Conservation (phyloP, 2,888 invertebrate species). For the Amphipoea lucens region DNA sequence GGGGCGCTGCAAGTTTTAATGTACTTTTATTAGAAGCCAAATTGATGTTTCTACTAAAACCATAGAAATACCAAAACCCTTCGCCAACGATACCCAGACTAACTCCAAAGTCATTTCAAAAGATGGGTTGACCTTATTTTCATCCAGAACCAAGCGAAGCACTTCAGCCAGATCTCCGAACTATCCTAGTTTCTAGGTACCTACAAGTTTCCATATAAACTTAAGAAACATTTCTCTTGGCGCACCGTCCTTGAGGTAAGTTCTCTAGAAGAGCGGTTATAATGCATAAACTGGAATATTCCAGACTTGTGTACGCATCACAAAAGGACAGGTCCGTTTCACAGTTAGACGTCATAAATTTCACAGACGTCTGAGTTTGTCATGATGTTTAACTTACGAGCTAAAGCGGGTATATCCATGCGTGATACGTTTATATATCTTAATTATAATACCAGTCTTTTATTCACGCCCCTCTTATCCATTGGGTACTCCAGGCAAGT, state of each 20-base stretch:
- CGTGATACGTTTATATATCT: not conserved
- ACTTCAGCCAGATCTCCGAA: not conserved
- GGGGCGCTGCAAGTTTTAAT: too few relatives aligned
- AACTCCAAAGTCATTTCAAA: not conserved
- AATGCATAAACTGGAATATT: slow-evolving; percentile 71
- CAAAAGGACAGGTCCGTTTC: slow-evolving; percentile 80
- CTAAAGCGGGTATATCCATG: slow-evolving; percentile 5
- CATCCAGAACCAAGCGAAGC: not conserved
- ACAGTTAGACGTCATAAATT: slow-evolving; percentile 82
- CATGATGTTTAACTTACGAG: slow-evolving; percentile 50
- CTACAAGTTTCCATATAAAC: slow-evolving; percentile 13
- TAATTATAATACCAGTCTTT: not conserved
- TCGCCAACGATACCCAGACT: not conserved
- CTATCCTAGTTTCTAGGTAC: not conserved
- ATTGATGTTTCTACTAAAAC: not conserved
- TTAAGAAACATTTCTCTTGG: slow-evolving; percentile 21
- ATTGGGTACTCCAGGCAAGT: too few relatives aligned
- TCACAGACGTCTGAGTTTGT: slow-evolving; percentile 77
- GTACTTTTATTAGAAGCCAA: not conserved
- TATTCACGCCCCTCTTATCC: too few relatives aligned
- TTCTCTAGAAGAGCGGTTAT: slow-evolving; percentile 45
- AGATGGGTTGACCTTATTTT: not conserved
- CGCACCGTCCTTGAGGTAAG: slow-evolving; percentile 23
- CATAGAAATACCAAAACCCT: too few relatives aligned
- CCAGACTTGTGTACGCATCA: slow-evolving; percentile 72